phyloP scores from a whole-genome alignment of 2,888 invertebrate species.

The Agriopis aurantiaria region DNA sequence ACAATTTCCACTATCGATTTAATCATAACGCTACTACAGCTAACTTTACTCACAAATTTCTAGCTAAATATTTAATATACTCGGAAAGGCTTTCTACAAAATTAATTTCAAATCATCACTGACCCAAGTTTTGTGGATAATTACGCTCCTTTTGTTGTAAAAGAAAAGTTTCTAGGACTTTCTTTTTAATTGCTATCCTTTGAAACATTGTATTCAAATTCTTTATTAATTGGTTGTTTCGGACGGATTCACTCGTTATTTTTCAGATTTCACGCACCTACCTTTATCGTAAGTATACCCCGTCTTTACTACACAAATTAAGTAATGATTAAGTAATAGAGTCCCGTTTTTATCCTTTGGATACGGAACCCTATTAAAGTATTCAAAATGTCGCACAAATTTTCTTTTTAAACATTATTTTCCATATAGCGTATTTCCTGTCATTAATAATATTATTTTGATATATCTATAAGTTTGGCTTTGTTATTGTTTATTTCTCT shows the following conservation, averaged over 20 bases:
- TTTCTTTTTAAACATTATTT: too few species aligned
- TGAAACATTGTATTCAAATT: conserved; percentile 12
- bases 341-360: too few species aligned
- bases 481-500: background rate
- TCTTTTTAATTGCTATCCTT: conserved; percentile 11
- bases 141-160: conserved; percentile 15
- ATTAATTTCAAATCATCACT: conserved; percentile 9
- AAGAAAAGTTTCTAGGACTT: conserved; percentile 11
- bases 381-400: too few species aligned
- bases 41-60: background rate
- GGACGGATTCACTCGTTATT: background rate
- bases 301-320: too few species aligned
- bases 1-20: too few species aligned
- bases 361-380: too few species aligned
- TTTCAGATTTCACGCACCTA: background rate
- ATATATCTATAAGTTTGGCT: background rate
- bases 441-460: background rate
- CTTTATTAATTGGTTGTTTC: background rate
- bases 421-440: too few species aligned
- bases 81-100: conserved; percentile 1
- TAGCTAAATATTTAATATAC: conserved; percentile 1
- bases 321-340: too few species aligned
- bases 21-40: too few species aligned
- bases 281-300: background rate
- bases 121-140: conserved; percentile 4